phyloP scores from a whole-genome alignment of 1,140 invertebrate genomes.

The Drosophila busckii region DNA sequence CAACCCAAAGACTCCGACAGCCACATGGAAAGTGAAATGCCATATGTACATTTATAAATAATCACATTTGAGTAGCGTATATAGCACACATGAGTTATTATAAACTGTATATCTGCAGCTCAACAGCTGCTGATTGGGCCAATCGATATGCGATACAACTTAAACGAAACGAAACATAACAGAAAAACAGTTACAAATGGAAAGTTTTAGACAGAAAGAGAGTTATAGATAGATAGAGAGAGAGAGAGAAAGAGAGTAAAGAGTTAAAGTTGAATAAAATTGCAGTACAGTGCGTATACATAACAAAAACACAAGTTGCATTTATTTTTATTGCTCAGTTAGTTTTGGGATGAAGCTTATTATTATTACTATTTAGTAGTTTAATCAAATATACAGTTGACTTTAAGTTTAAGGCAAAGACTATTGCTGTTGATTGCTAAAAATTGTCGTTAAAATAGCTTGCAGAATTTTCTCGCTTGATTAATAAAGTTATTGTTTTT shows the following conservation, averaged over 20 bases:
- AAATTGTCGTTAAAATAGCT: too few relatives aligned
- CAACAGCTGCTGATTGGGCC: slow-evolving; percentile 66
- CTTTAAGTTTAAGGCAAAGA: too few relatives aligned
- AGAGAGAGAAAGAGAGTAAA: slow-evolving; percentile 8
- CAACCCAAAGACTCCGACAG: slow-evolving; percentile 23
- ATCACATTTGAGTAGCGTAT: neutral
- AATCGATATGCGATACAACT: slow-evolving; percentile 64
- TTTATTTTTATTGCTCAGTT: slow-evolving; percentile 60
- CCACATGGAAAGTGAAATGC: slow-evolving; percentile 23
- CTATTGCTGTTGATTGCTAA: too few relatives aligned
- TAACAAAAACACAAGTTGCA: slow-evolving; percentile 63
- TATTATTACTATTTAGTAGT: slow-evolving; percentile 49
- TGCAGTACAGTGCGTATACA: slow-evolving; percentile 31
- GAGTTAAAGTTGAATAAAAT: slow-evolving; percentile 15
- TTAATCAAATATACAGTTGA: slow-evolving; percentile 31
- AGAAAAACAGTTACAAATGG: slow-evolving; percentile 14
- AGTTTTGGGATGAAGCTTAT: slow-evolving; percentile 14
- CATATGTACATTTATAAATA: slow-evolving; percentile 3
- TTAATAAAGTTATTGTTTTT: too few relatives aligned
- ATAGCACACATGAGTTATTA: slow-evolving; percentile 29
- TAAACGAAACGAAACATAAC: slow-evolving; percentile 32
- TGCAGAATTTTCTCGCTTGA: too few relatives aligned
- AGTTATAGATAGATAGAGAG: neutral
- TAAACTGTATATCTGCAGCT: slow-evolving; percentile 39
- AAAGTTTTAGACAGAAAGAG: slow-evolving; percentile 2